These are phyloP conservation scores for Tachina grossa DNA, from an alignment of 2,888 invertebrate genomes.

Conservation along the genomic window DNA sequence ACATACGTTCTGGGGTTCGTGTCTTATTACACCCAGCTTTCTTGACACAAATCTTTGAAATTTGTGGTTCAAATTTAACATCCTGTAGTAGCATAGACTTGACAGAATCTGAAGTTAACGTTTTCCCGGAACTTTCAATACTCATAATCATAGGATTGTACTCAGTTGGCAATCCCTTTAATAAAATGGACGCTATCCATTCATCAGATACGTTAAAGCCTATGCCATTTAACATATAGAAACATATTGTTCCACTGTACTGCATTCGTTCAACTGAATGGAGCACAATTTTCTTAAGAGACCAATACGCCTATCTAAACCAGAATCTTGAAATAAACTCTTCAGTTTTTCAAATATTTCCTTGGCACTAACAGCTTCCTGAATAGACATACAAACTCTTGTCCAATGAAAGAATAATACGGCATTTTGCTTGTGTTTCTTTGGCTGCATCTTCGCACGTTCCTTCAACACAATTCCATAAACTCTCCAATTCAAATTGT, in stretches of 20 bases:
- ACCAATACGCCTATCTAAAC: too few species aligned
- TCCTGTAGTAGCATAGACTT: too few species aligned
- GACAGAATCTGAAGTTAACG: too few species aligned
- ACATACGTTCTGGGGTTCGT: too few species aligned
- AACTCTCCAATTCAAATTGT: constrained; percentile 29
- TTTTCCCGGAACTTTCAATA: constrained; percentile 65
- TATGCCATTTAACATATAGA: constrained; percentile 49
- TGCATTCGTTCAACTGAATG: too few species aligned
- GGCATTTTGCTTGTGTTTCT: constrained; percentile 36
- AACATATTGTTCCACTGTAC: too few species aligned
- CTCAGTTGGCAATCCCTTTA: constrained; percentile 63
- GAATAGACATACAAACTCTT: constrained; percentile 48
- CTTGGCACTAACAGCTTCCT: constrained; percentile 19
- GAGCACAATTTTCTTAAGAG: too few species aligned
- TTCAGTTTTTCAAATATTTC: constrained; percentile 31
- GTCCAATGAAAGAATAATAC: constrained; percentile 37
- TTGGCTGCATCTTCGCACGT: constrained; percentile 11
- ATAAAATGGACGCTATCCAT: constrained; percentile 63
- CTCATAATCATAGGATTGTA: constrained; percentile 69
- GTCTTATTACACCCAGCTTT: too few species aligned
- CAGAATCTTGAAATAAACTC: constrained; percentile 52
- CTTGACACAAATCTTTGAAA: too few species aligned
- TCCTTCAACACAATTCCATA: constrained; percentile 20
- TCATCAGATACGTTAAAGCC: constrained; percentile 58
- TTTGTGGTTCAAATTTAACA: too few species aligned